Conservation (phyloP, 2,888 invertebrate genomes). For the Aproaerema taeniolella region DNA sequence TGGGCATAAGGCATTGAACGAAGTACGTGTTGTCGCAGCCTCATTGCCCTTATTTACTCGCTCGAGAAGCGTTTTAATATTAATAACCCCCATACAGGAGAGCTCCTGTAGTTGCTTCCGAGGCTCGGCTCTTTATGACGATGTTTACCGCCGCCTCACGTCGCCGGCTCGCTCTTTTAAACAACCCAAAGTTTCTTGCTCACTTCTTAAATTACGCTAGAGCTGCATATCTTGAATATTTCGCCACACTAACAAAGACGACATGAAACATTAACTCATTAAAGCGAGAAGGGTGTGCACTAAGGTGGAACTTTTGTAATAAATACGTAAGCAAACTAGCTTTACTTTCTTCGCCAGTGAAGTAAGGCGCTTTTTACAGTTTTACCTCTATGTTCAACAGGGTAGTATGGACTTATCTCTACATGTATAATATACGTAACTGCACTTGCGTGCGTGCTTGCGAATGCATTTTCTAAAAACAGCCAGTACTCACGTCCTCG, state of each 20-base stretch:
- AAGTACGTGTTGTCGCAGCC: constrained; percentile 28
- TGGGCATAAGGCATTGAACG: constrained; percentile 38
- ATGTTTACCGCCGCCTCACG: constrained; percentile 57
- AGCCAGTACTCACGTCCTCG: constrained; percentile 38
- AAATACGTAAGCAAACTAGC: constrained; percentile 1
- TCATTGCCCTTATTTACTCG: constrained; percentile 52
- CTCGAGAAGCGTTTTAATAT: constrained; percentile 59
- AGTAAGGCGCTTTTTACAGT: background rate
- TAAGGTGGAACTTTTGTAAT: background rate
- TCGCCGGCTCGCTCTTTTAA: constrained; percentile 30
- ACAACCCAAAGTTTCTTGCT: constrained; percentile 39
- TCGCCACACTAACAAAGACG: constrained; percentile 3
- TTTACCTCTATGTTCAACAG: constrained; percentile 1
- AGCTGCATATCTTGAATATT: constrained; percentile 6
- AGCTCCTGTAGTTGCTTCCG: constrained; percentile 47
- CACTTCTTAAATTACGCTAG: constrained; percentile 16
- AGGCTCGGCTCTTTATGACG: constrained; percentile 55
- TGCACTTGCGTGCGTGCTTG: constrained; percentile 45
- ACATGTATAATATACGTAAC: constrained; percentile 10
- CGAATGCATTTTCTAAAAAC: constrained; percentile 59
- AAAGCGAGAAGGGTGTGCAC: background rate
- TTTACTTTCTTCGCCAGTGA: constrained; percentile 8
- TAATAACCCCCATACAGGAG: constrained; percentile 63
- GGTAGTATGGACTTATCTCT: constrained; percentile 1
- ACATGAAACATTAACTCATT: background rate